phyloP scores from a whole-genome alignment of 2,888 invertebrate species.

The Clepsis dumicolana region DNA sequence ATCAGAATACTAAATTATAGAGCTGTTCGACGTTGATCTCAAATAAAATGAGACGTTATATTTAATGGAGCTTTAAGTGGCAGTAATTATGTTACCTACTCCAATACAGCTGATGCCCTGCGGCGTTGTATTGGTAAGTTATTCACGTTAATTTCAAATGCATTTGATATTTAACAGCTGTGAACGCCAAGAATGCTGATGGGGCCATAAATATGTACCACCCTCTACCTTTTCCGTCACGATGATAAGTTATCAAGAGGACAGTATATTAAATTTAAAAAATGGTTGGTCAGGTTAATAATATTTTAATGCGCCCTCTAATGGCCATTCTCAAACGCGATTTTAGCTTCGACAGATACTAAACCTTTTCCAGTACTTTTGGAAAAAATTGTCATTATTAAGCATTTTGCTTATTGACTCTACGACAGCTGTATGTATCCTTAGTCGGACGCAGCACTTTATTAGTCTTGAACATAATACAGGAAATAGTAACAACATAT shows the following conservation, averaged over 20 bases:
- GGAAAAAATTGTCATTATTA: too few relatives aligned
- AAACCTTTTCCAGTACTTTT: too few relatives aligned
- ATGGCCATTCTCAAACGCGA: too few relatives aligned
- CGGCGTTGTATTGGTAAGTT: neutral
- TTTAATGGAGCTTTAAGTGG: slow-evolving; percentile 45
- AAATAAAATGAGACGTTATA: slow-evolving; percentile 52
- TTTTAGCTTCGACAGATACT: too few relatives aligned
- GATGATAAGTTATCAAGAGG: too few relatives aligned
- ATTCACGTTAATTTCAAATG: neutral
- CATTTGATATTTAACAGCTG: neutral
- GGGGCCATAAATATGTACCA: neutral
- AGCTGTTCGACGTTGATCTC: slow-evolving; percentile 45
- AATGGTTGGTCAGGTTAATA: too few relatives aligned
- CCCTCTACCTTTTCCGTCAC: neutral
- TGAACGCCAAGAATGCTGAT: neutral
- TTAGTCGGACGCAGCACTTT: too few relatives aligned
- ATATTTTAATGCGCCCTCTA: too few relatives aligned
- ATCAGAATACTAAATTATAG: slow-evolving; percentile 46
- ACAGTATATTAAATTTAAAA: too few relatives aligned
- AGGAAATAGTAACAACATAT: neutral
- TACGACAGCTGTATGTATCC: too few relatives aligned
- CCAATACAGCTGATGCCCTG: slow-evolving; percentile 6
- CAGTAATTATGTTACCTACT: slow-evolving; percentile 19
- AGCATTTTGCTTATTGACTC: too few relatives aligned
- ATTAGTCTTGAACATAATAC: neutral